Evolutionary conservation across 2,113 vertebrate genomes (phyloP).

Genomic region (Helogale parvula): DNA sequence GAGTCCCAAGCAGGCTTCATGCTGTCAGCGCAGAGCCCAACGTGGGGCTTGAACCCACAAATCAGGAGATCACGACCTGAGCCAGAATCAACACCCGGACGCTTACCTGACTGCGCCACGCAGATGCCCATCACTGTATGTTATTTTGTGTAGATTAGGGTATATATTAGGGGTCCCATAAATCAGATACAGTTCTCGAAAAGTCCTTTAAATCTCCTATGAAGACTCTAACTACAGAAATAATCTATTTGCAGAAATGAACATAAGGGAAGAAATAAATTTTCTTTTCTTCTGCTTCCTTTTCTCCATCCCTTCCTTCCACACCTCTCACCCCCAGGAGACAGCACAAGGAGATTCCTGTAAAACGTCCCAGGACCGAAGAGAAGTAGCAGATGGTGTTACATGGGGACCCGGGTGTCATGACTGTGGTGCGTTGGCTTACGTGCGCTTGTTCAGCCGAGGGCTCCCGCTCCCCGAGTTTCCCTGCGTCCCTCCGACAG

Average conservation of each 20-base stretch:
- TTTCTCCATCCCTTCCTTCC: background rate
- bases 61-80: too few relatives aligned
- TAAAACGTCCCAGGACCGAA: background rate
- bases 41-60: too few relatives aligned
- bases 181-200: background rate
- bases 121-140: too few relatives aligned
- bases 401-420: background rate
- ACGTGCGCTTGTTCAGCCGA: background rate
- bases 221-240: background rate
- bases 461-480: background rate
- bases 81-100: too few relatives aligned
- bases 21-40: too few relatives aligned
- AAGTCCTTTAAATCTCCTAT: background rate
- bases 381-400: background rate
- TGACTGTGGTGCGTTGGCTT: too few relatives aligned
- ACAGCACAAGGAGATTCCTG: background rate
- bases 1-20: too few relatives aligned
- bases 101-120: too few relatives aligned
- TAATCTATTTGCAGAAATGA: background rate
- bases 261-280: background rate
- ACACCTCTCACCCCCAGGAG: background rate
- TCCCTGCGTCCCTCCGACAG: background rate
- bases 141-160: background rate
- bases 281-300: background rate
- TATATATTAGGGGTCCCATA: background rate